Percentiles rank a stretch among this genome's conserved stretches.
Evolutionary conservation across 1,140 invertebrate species (phyloP).

Genomic region (Acyrthosiphon pisum): DNA sequence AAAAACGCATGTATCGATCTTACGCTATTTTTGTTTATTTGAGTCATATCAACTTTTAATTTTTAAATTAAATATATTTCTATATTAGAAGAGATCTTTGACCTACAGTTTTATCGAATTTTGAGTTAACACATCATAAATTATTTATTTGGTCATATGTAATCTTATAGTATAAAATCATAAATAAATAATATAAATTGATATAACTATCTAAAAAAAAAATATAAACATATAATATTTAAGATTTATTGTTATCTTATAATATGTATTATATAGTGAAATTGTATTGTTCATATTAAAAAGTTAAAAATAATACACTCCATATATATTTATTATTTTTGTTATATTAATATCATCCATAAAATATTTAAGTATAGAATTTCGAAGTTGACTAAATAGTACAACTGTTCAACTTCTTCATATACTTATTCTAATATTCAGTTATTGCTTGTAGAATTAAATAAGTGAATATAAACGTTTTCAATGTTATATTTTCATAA

Average conservation of each 20-base stretch:
- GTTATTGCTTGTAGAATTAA: background rate
- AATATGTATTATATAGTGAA: background rate
- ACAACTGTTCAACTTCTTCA: background rate
- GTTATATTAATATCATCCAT: background rate
- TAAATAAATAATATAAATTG: background rate
- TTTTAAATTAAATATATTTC: background rate
- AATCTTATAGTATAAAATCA: background rate
- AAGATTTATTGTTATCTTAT: background rate
- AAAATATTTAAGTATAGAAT: conserved; percentile 14
- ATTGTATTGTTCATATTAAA: background rate
- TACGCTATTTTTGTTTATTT: background rate
- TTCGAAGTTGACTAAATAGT: background rate
- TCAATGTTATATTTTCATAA: background rate
- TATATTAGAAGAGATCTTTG: background rate
- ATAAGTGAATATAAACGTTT: background rate
- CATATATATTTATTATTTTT: background rate
- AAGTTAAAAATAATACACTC: background rate
- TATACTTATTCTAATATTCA: background rate
- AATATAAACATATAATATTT: background rate
- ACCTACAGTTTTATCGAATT: too few relatives aligned
- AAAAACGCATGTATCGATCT: background rate
- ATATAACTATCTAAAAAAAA: background rate
- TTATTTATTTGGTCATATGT: background rate
- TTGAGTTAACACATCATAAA: background rate
- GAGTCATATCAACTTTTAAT: background rate